A percentile compares a stretch with the other conserved stretches of the same genome.
Evolutionary conservation across 2,888 invertebrate species (phyloP).

Genomic region (Pheosia tremula): DNA sequence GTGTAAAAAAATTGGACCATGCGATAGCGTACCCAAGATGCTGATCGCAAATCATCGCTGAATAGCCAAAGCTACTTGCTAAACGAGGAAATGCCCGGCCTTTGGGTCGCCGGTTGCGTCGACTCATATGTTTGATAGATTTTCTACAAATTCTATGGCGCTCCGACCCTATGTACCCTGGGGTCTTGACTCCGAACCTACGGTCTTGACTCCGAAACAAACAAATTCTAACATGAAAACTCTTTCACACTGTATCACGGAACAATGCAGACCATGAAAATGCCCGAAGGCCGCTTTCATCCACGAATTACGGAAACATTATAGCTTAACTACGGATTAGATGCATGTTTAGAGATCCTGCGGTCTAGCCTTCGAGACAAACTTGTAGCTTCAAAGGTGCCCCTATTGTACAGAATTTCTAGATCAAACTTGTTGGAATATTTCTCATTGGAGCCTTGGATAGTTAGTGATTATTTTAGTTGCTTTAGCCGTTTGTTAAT

Average conservation of each 20-base stretch:
- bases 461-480: not conserved
- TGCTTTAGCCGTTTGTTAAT: no score
- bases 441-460: not conserved
- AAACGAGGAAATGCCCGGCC: no score
- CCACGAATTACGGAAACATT: conserved; percentile 35
- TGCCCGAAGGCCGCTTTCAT: conserved; percentile 35
- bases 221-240: conserved; percentile 43
- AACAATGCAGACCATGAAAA: conserved; percentile 28
- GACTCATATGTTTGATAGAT: no score
- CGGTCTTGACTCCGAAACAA: no score
- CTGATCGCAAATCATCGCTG: no score
- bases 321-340: conserved; percentile 8
- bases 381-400: not conserved
- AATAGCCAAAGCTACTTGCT: no score
- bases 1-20: no score
- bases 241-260: conserved; percentile 13
- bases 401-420: not conserved
- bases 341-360: not conserved
- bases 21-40: no score
- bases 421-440: not conserved
- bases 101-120: no score
- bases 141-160: no score
- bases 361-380: not conserved
- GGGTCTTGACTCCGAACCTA: no score
- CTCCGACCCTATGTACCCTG: no score